Conservation (phyloP, 2,113 vertebrate species). For the Antigone vipio region DNA sequence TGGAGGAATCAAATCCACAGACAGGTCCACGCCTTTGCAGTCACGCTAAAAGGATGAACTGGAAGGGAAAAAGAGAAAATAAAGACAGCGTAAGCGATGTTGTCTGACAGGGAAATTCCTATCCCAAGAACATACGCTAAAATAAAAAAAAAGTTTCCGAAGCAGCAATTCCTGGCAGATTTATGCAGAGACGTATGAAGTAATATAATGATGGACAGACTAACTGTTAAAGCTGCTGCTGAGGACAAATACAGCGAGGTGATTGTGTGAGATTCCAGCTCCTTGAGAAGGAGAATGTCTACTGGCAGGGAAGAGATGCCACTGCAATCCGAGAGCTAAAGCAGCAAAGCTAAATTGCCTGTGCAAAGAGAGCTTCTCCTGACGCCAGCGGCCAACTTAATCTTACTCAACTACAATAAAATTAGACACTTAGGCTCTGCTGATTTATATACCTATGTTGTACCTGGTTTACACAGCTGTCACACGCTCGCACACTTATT, state of each 20-base stretch:
- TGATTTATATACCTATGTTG: neutral
- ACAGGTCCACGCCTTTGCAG: constrained; percentile 23
- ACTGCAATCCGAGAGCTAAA: neutral
- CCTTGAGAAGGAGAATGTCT: neutral
- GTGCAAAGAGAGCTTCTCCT: neutral
- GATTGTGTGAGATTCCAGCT: neutral
- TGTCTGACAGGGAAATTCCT: neutral
- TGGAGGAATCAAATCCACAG: neutral
- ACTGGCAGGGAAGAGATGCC: neutral
- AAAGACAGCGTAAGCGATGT: neutral
- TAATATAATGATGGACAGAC: neutral
- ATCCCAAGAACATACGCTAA: neutral
- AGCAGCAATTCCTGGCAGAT: neutral
- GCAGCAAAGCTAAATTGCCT: neutral
- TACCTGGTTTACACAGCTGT: neutral
- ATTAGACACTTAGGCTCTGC: neutral
- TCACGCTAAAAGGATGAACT: constrained; percentile 17
- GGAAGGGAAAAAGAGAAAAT: neutral
- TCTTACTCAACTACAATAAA: neutral
- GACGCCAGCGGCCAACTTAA: neutral
- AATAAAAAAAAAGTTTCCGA: neutral
- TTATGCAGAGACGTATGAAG: neutral
- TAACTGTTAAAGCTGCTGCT: neutral
- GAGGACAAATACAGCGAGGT: neutral
- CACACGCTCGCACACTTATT: neutral